Conservation (phyloP, 2,797 vertebrate genomes). For the Gallinago solitaria region DNA sequence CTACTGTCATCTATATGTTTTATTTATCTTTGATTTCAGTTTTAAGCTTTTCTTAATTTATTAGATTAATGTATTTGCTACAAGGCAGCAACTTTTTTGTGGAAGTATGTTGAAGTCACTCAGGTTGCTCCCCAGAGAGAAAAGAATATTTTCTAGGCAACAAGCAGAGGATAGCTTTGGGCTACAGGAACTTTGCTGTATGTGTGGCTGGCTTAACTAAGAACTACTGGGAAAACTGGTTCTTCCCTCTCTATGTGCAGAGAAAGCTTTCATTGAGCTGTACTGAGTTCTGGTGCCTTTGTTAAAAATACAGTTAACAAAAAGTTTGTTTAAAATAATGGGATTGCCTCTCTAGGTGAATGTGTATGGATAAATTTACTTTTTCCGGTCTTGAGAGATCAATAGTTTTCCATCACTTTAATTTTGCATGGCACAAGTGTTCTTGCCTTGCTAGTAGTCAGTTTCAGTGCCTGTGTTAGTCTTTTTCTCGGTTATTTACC, state of each 20-base stretch:
- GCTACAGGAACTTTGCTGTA: neutral
- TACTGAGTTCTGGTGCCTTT: neutral
- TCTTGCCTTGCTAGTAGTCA: neutral
- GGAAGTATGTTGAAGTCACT: neutral
- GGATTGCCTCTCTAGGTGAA: neutral
- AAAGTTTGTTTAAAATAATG: neutral
- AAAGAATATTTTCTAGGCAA: neutral
- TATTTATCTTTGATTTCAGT: neutral
- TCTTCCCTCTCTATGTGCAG: neutral
- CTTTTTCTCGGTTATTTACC: neutral
- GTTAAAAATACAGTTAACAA: neutral
- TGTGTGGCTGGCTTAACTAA: neutral
- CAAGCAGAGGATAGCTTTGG: neutral
- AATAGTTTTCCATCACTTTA: neutral
- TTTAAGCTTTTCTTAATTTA: neutral
- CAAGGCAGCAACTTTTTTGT: neutral
- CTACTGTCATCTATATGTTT: neutral
- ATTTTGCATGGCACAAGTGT: neutral
- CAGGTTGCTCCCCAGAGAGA: neutral
- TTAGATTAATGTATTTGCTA: neutral
- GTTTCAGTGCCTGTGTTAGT: neutral
- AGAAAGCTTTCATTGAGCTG: neutral
- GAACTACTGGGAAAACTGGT: neutral
- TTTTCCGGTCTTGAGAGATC: neutral
- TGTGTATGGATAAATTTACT: neutral